phyloP scores from a whole-genome alignment of 2,797 vertebrate species.

The Cephalopachus bancanus region DNA sequence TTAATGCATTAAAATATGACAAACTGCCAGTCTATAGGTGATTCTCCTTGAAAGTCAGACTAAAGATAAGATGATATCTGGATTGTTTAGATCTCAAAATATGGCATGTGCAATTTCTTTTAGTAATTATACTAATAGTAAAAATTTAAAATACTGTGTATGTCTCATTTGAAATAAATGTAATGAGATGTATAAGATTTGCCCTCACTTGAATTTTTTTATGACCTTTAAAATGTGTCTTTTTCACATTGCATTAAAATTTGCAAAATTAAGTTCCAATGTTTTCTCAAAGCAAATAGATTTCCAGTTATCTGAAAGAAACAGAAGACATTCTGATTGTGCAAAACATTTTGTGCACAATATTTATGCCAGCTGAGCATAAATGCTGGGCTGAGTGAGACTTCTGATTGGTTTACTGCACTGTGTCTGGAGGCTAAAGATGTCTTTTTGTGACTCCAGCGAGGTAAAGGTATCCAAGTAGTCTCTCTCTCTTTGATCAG shows the following conservation, averaged over 20 bases:
- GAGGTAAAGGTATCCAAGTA: not conserved
- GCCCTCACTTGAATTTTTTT: not conserved
- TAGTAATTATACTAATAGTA: not conserved
- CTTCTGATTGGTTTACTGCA: not conserved
- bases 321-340: not conserved
- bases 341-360: not conserved
- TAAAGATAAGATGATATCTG: not conserved
- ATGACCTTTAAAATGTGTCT: not conserved
- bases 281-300: constrained; percentile 32
- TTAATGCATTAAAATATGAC: not conserved
- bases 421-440: not conserved
- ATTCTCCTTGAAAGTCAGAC: not conserved
- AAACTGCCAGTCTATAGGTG: not conserved
- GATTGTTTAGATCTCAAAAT: not conserved
- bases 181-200: not conserved
- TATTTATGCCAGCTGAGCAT: not conserved
- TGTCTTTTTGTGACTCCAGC: not conserved
- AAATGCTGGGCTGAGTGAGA: not conserved
- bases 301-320: constrained; percentile 8
- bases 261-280: not conserved
- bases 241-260: not conserved
- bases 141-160: constrained; percentile 21
- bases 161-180: constrained; percentile 1
- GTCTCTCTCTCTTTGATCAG: not conserved
- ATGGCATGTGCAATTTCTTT: not conserved